Percentiles rank a stretch among this genome's conserved stretches.
phyloP scores from a whole-genome alignment of 92 coral and sea anemone genomes.

The Isaurus tuberculatus region DNA sequence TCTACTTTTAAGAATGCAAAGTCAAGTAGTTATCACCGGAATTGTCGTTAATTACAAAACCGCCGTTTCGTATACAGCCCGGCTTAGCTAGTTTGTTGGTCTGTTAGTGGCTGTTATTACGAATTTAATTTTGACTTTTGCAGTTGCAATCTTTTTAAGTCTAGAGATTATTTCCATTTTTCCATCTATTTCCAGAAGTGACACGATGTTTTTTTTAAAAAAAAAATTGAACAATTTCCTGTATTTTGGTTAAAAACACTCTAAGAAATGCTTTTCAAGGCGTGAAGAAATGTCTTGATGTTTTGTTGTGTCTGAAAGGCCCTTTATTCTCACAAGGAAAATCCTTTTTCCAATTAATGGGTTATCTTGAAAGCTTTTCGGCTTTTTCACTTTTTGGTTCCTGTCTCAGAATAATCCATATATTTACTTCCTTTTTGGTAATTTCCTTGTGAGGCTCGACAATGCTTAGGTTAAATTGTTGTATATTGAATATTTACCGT shows the following conservation, averaged over 20 bases:
- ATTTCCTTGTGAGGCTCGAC: background rate
- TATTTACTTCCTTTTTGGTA: slow-evolving; percentile 19
- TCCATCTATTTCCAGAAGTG: slow-evolving; percentile 17
- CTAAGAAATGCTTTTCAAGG: background rate
- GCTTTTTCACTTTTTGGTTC: background rate
- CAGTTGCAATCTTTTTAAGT: background rate
- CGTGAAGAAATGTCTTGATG: background rate
- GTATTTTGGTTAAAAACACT: slow-evolving; percentile 6
- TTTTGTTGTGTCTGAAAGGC: slow-evolving; percentile 20
- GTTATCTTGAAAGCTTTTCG: background rate
- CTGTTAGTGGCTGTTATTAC: background rate
- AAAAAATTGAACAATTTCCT: slow-evolving; percentile 29
- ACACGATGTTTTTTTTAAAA: background rate
- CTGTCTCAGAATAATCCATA: background rate
- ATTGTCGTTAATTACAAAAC: background rate
- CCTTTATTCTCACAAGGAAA: background rate
- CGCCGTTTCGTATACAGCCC: background rate
- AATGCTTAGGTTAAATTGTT: background rate
- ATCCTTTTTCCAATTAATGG: background rate
- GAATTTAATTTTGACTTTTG: background rate
- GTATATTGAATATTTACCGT: background rate
- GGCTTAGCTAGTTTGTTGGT: too few relatives aligned
- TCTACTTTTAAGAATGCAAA: background rate
- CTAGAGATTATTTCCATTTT: background rate
- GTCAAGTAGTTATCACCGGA: background rate